Percentiles rank a stretch among this genome's conserved stretches.
Evolutionary conservation across 1,140 invertebrate genomes (phyloP).

Genomic region (Apis florea): DNA sequence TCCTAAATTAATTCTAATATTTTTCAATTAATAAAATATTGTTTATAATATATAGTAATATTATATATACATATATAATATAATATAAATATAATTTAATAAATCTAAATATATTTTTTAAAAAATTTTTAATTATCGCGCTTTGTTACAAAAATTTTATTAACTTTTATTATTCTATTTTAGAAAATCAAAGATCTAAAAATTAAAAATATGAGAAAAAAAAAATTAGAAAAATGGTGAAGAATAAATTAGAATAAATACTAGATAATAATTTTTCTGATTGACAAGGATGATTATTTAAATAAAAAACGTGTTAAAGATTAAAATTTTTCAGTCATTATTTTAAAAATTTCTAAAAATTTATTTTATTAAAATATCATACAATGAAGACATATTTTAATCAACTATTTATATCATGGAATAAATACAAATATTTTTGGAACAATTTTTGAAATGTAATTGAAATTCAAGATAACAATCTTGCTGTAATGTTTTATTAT

Average conservation of each 20-base stretch:
- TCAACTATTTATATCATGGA: neutral
- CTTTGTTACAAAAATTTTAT: neutral
- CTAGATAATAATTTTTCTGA: neutral
- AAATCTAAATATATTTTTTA: neutral
- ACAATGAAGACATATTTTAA: neutral
- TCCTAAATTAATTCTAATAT: too few relatives aligned
- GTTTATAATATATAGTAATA: neutral
- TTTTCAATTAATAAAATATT: neutral
- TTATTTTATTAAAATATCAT: too few relatives aligned
- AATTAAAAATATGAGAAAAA: neutral
- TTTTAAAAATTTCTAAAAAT: too few relatives aligned
- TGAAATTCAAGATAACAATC: neutral
- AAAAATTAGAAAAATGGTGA: too few relatives aligned
- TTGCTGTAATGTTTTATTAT: neutral
- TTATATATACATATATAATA: too few relatives aligned
- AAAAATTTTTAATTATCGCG: neutral
- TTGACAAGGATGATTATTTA: neutral
- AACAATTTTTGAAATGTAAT: too few relatives aligned
- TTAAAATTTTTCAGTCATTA: too few relatives aligned
- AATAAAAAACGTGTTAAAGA: too few relatives aligned
- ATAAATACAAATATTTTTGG: too few relatives aligned
- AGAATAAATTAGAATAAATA: too few relatives aligned
- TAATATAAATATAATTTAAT: too few relatives aligned
- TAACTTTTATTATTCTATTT: neutral
- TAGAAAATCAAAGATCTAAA: neutral